These are phyloP conservation scores for Metallyticus violacea DNA, from an alignment of 2,888 invertebrate species.

Conservation along the genomic window DNA sequence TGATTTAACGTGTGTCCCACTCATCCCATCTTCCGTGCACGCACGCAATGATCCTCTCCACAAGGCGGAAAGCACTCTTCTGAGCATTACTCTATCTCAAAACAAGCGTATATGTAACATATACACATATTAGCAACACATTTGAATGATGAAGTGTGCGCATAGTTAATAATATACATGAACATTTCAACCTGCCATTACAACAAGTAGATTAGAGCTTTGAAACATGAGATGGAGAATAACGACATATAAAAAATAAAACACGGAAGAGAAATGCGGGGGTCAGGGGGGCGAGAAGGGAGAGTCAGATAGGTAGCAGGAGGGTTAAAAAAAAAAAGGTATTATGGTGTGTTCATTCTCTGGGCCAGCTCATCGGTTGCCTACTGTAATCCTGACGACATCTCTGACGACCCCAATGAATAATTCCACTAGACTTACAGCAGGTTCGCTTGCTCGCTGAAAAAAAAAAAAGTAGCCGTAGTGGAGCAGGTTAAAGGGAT, in stretches of 20 bases:
- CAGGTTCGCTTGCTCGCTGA: background rate
- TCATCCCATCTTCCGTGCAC: background rate
- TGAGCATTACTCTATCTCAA: background rate
- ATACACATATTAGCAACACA: constrained; percentile 2
- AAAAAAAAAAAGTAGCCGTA: background rate
- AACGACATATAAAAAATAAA: background rate
- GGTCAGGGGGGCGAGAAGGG: background rate
- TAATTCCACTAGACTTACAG: constrained; percentile 17
- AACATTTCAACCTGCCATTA: constrained; percentile 16
- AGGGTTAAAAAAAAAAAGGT: background rate
- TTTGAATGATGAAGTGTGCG: constrained; percentile 12
- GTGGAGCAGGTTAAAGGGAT: background rate
- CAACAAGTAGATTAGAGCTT: constrained; percentile 15
- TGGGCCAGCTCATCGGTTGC: constrained; percentile 1
- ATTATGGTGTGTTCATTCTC: constrained; percentile 2
- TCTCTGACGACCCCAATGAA: constrained; percentile 13
- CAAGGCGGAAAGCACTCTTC: background rate
- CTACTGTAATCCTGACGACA: constrained; percentile 5
- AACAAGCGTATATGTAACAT: background rate
- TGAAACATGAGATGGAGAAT: background rate
- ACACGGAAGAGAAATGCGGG: background rate
- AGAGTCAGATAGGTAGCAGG: background rate
- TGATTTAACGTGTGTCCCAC: background rate
- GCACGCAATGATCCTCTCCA: background rate
- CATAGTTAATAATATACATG: constrained; percentile 3